phyloP scores from a whole-genome alignment of 2,113 vertebrate genomes.

The Alethe castanea region DNA sequence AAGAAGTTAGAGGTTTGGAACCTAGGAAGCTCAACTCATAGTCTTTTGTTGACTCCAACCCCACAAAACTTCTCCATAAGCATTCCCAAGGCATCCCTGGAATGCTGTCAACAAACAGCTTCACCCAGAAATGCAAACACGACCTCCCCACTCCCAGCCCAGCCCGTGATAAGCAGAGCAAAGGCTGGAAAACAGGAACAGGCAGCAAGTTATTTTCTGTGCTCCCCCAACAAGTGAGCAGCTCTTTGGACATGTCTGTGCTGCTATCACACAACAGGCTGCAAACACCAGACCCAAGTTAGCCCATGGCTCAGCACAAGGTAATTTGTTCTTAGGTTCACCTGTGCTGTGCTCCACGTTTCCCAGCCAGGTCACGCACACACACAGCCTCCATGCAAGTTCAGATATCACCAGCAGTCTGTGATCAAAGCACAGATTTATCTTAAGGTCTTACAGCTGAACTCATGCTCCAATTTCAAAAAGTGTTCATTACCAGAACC shows the following conservation, averaged over 20 bases:
- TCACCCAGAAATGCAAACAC: neutral
- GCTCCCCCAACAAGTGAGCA: neutral
- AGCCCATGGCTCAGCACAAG: neutral
- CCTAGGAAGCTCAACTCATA: neutral
- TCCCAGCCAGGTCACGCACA: neutral
- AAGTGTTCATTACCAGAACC: neutral
- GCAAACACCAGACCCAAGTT: neutral
- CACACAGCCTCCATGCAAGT: neutral
- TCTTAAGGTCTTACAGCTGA: neutral
- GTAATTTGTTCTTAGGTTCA: neutral
- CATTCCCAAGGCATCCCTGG: neutral
- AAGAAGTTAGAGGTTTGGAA: neutral
- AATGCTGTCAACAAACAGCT: slow-evolving; percentile 27
- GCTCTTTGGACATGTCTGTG: neutral
- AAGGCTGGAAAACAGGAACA: neutral
- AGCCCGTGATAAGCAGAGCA: neutral
- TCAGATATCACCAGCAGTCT: neutral
- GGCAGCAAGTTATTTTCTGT: neutral
- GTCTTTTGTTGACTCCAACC: neutral
- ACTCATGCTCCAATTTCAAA: neutral
- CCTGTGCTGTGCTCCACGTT: neutral
- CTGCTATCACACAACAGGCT: neutral
- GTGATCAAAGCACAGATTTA: neutral
- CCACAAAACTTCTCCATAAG: neutral
- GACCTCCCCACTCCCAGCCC: neutral